Conservation (phyloP, 1,140 invertebrate genomes). For the Brachionus manjavacas region DNA sequence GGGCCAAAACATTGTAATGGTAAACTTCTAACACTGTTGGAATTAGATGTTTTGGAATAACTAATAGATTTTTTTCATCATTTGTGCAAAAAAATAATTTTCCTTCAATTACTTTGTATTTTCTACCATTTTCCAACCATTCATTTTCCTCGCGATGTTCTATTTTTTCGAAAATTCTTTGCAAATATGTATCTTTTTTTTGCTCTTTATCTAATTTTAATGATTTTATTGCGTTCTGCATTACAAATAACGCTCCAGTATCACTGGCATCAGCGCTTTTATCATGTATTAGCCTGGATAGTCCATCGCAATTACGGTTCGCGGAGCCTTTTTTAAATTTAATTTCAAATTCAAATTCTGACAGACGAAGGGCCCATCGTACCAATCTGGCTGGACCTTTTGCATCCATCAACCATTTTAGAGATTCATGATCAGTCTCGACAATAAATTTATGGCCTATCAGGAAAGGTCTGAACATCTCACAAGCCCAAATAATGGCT, state of each 20-base stretch:
- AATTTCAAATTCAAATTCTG: constrained; percentile 58
- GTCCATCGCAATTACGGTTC: constrained; percentile 36
- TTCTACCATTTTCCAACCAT: no score
- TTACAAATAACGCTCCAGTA: no score
- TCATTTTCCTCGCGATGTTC: neutral
- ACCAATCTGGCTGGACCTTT: no score
- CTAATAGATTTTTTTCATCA: neutral
- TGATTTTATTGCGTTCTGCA: no score
- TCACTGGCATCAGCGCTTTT: no score
- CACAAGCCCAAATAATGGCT: neutral
- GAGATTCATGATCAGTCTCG: constrained; percentile 46
- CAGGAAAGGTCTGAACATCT: neutral
- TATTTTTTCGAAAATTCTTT: neutral
- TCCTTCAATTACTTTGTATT: neutral
- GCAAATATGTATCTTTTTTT: no score
- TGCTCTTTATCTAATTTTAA: no score
- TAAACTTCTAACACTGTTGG: neutral
- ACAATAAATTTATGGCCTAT: neutral
- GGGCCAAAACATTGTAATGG: neutral
- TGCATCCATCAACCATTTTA: no score
- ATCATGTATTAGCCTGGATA: no score
- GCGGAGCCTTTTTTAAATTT: constrained; percentile 51
- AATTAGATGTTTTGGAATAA: no score
- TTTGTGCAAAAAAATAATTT: neutral
- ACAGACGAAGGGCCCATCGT: constrained; percentile 57